phyloP scores from a whole-genome alignment of 2,888 invertebrate genomes.

The Trachelus tabidus region DNA sequence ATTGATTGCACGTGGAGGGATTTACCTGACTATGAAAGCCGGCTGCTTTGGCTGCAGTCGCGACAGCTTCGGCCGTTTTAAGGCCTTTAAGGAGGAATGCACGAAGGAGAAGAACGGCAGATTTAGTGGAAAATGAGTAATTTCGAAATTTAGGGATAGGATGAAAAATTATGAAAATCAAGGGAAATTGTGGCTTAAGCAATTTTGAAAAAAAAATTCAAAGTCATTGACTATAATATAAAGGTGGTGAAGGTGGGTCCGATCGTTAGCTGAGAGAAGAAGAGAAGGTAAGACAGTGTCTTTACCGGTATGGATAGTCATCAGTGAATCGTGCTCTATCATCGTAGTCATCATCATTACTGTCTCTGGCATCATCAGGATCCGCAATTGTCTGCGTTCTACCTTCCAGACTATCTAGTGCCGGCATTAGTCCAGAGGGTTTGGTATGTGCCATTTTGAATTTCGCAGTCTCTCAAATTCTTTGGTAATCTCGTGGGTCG shows the following conservation, averaged over 20 bases:
- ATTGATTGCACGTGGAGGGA: not conserved
- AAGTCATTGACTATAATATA: too few species aligned
- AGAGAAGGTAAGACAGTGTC: not conserved
- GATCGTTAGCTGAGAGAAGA: not conserved
- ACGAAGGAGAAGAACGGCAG: not conserved
- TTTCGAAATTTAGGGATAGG: too few species aligned
- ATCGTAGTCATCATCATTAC: constrained; percentile 24
- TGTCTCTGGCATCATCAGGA: not conserved
- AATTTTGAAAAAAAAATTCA: too few species aligned
- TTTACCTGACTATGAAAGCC: not conserved
- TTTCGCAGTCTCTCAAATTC: not conserved
- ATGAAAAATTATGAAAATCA: too few species aligned
- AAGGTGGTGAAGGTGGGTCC: not conserved
- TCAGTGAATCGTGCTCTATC: constrained; percentile 21
- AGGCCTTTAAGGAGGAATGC: not conserved
- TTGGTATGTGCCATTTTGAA: not conserved
- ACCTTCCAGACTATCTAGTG: not conserved
- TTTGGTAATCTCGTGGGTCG: not conserved
- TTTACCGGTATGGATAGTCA: constrained; percentile 6
- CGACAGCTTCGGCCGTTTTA: not conserved
- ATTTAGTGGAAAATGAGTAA: too few species aligned
- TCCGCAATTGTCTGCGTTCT: not conserved
- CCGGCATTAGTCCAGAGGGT: not conserved
- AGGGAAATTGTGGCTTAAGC: too few species aligned
- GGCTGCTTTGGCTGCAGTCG: not conserved